phyloP scores from a whole-genome alignment of 2,113 vertebrate genomes.

The Pollachius pollachius region DNA sequence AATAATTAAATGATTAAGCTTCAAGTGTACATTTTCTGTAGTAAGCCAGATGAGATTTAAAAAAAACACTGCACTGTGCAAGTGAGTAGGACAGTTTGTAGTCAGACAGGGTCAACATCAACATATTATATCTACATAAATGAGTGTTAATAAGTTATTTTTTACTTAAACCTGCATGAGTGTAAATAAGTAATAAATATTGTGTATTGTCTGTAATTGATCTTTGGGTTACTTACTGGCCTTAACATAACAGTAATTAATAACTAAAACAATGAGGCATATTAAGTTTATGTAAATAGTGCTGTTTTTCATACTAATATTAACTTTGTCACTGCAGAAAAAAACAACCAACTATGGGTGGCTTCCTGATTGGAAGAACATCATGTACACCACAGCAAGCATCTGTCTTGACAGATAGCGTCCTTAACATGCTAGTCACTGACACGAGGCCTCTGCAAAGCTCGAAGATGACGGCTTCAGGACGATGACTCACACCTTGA shows the following conservation, averaged over 20 bases:
- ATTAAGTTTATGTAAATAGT: conserved; percentile 1
- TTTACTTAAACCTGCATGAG: no score
- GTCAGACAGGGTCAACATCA: no score
- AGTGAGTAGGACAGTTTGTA: no score
- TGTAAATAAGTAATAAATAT: neutral
- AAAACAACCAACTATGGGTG: conserved; percentile 1
- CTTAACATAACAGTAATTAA: neutral
- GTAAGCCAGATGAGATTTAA: no score
- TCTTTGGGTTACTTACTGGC: neutral
- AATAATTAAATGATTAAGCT: no score
- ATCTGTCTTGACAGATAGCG: neutral
- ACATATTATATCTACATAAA: no score
- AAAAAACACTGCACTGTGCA: no score
- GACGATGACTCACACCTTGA: conserved; percentile 26
- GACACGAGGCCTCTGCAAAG: conserved; percentile 27
- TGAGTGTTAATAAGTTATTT: no score
- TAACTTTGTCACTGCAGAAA: neutral
- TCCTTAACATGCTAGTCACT: conserved; percentile 27
- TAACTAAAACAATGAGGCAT: conserved; percentile 1
- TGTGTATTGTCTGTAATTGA: conserved; percentile 1
- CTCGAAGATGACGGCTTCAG: conserved; percentile 34
- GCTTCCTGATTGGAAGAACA: neutral
- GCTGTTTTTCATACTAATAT: neutral
- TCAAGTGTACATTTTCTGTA: no score
- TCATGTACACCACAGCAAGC: neutral